These are phyloP conservation scores for Brenthis daphne DNA, from an alignment of 2,888 invertebrate genomes.

Conservation along the genomic window DNA sequence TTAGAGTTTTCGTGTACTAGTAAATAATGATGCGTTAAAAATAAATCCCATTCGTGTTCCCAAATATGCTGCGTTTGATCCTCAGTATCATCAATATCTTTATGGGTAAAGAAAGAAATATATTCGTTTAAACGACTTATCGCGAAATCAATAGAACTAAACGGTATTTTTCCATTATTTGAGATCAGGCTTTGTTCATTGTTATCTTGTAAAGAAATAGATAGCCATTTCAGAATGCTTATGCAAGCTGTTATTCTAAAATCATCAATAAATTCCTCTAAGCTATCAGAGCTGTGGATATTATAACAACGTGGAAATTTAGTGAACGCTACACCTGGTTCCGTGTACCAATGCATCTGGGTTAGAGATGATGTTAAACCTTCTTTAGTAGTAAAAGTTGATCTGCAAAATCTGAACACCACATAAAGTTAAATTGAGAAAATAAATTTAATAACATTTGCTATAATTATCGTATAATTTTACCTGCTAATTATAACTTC, in stretches of 20 bases:
- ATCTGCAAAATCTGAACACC: constrained; percentile 90
- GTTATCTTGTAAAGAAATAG: constrained; percentile 78
- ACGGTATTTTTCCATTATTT: constrained; percentile 86
- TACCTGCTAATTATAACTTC: constrained; percentile 79
- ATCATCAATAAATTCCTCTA: constrained; percentile 92
- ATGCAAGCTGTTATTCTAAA: constrained; percentile 94
- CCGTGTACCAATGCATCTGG: constrained; percentile 93
- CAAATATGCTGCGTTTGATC: constrained; percentile 84
- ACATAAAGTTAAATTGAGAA: constrained; percentile 44
- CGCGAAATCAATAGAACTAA: constrained; percentile 90
- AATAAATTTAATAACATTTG: neutral
- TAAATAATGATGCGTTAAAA: constrained; percentile 86
- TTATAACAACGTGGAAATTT: constrained; percentile 94
- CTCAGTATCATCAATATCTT: constrained; percentile 89
- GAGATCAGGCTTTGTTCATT: constrained; percentile 82
- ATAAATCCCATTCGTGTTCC: constrained; percentile 95
- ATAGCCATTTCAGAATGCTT: constrained; percentile 90
- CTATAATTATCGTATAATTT: neutral
- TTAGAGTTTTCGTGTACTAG: constrained; percentile 85
- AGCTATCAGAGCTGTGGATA: constrained; percentile 90
- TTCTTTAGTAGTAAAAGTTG: constrained; percentile 96
- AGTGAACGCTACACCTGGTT: constrained; percentile 89
- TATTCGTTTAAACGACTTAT: constrained; percentile 89
- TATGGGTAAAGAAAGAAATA: constrained; percentile 87
- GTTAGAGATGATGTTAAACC: constrained; percentile 89